A percentile compares a stretch with the other conserved stretches of the same genome.
Conservation (phyloP, 2,888 invertebrate genomes). For the Machimus atricapillus region DNA sequence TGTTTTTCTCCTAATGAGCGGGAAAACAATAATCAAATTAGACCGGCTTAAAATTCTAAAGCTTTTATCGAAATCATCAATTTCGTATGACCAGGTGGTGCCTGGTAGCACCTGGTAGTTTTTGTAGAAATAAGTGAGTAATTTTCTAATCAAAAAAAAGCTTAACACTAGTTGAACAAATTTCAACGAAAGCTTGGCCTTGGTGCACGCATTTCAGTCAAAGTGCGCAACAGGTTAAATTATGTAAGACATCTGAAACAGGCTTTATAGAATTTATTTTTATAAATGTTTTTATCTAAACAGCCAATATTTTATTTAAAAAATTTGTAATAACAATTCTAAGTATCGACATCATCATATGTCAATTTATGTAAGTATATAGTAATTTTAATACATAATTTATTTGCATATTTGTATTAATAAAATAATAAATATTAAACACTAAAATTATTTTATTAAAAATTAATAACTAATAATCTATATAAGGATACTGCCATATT, state of each 20-base stretch:
- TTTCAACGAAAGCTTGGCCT: neutral
- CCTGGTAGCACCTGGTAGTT: too few relatives aligned
- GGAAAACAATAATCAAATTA: neutral
- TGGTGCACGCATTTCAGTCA: neutral
- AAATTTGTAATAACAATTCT: too few relatives aligned
- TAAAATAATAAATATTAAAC: too few relatives aligned
- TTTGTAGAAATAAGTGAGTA: neutral
- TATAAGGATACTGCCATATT: too few relatives aligned
- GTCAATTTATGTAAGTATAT: too few relatives aligned
- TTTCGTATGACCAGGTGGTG: neutral
- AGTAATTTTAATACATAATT: too few relatives aligned
- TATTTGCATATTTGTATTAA: too few relatives aligned
- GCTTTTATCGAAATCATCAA: neutral
- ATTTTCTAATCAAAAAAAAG: neutral
- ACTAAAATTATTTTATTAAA: too few relatives aligned
- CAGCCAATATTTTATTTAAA: neutral
- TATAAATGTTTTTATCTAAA: neutral
- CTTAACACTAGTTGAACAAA: neutral
- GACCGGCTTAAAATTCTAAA: neutral
- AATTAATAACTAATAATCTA: too few relatives aligned
- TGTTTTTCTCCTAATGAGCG: neutral
- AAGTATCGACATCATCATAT: too few relatives aligned
- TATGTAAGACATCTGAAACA: neutral
- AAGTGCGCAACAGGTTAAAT: neutral
- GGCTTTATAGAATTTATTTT: neutral